Evolutionary conservation across 2,888 invertebrate species (phyloP).

Genomic region (Omphaloscelis lunosa): DNA sequence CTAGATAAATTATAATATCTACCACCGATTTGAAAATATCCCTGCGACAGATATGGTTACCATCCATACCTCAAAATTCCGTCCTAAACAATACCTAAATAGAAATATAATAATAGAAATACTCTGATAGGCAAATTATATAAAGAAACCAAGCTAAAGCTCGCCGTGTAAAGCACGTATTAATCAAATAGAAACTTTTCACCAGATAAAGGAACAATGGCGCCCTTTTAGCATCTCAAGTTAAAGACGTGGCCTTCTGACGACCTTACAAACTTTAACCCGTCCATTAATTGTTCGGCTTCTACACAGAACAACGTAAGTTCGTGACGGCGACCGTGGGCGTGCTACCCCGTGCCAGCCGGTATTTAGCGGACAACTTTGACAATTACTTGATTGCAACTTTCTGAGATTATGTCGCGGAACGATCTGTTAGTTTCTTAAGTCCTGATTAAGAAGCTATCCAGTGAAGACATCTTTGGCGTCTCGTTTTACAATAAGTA

Average conservation of each 20-base stretch:
- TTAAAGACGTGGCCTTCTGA: slow-evolving; percentile 21
- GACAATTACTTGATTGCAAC: slow-evolving; percentile 62
- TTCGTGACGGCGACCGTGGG: slow-evolving; percentile 37
- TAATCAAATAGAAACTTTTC: background rate
- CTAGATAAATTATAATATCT: too few species aligned
- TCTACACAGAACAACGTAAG: slow-evolving; percentile 29
- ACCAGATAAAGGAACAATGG: slow-evolving; percentile 35
- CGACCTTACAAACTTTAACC: slow-evolving; percentile 44
- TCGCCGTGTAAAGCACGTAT: background rate
- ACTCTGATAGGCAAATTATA: background rate
- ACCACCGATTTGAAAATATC: too few species aligned
- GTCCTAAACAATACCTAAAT: too few species aligned
- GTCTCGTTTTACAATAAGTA: background rate
- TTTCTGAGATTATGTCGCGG: slow-evolving; percentile 30
- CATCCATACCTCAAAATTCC: background rate
- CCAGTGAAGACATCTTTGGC: background rate
- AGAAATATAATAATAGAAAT: background rate
- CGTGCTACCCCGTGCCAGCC: slow-evolving; percentile 65
- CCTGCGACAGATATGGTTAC: background rate
- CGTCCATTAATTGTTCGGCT: slow-evolving; percentile 50
- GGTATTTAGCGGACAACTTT: slow-evolving; percentile 62
- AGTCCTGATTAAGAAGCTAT: slow-evolving; percentile 8
- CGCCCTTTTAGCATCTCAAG: slow-evolving; percentile 35
- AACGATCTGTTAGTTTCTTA: slow-evolving; percentile 9
- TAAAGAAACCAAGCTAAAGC: background rate